These are phyloP conservation scores for Anneissia japonica DNA, from an alignment of 35 echinoderm and acorn worm genomes.

Conservation along the genomic window DNA sequence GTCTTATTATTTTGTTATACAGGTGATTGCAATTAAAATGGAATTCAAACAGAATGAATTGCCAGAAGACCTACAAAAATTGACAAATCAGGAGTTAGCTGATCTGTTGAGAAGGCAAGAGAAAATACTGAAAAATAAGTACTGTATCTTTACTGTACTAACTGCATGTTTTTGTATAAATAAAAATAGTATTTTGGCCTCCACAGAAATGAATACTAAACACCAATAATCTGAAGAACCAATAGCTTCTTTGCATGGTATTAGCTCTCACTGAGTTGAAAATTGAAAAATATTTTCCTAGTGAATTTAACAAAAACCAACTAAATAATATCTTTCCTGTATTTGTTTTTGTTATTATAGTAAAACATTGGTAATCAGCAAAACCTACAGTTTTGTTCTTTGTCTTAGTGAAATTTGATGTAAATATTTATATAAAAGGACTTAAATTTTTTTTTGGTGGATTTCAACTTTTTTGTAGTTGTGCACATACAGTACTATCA, in stretches of 20 bases:
- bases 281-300: neutral
- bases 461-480: no score
- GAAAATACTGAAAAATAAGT: neutral
- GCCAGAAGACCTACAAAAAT: conserved; percentile 11
- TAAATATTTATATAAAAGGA: no score
- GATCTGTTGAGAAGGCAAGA: conserved; percentile 35
- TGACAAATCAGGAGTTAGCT: conserved; percentile 20
- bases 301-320: neutral
- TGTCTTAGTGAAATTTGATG: no score
- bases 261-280: neutral
- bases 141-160: no score
- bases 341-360: neutral
- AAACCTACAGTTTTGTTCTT: no score
- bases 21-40: no score
- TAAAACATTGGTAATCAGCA: no score
- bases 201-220: no score
- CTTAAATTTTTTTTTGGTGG: no score
- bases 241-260: neutral
- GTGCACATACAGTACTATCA: neutral
- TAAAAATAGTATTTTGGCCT: no score
- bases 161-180: neutral
- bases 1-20: no score
- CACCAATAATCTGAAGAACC: no score
- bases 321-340: neutral
- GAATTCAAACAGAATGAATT: conserved; percentile 30